Evolutionary conservation across 2,113 vertebrate genomes (phyloP), one percentile per base, ranked within the genome.

Genomic region (Anarrhichthys ocellatus): DNA sequence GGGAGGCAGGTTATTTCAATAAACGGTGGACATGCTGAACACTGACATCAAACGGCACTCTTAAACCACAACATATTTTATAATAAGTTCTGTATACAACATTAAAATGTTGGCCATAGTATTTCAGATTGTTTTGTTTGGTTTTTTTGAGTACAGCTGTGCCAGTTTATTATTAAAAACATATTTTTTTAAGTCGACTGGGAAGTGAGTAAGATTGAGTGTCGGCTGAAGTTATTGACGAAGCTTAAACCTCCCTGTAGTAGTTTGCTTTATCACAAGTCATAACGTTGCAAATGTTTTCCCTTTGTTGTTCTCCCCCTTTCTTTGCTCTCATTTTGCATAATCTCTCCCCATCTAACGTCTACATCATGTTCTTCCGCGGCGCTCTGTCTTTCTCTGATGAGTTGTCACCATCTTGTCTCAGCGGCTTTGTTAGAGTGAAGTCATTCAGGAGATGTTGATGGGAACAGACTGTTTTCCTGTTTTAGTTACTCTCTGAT

Each of bases 401-500:
- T 81, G 83, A 77, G 66, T 86, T 92, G 88, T 93, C 90, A 91
- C 83, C 87, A 73, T 84, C 81, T 84, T 91, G 85, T 93, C 89
- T 72, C 50, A 81, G 63, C 18, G 42, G 76, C 75, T 88, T 87
- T 86, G 84, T 80, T 87, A 62, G 82, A 83, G 85, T 88, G 90
- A 92, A 83, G 88, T 92, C 83, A 83, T 82, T 88, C 66, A 56
- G 67, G 80, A 85, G 85, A 86, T 38, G 87, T 65, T 90, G 87
- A 93, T 89, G 76, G 84, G 78, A 90, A 81, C 84, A 29, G 87
- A 88, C 85, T 58, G 80, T 90, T 89, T 91, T 91, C 87, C 92
- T 91, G 91, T 92, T 94, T 89, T 80, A 88, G 76, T 93, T 92
- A 74, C 73, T 71, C 88, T 91, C 90, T 92, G 92, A 91, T 92